Percentiles rank a stretch among this genome's conserved stretches.
Conservation (phyloP, 2,797 vertebrate genomes). For the Periophthalmus magnuspinnatus region DNA sequence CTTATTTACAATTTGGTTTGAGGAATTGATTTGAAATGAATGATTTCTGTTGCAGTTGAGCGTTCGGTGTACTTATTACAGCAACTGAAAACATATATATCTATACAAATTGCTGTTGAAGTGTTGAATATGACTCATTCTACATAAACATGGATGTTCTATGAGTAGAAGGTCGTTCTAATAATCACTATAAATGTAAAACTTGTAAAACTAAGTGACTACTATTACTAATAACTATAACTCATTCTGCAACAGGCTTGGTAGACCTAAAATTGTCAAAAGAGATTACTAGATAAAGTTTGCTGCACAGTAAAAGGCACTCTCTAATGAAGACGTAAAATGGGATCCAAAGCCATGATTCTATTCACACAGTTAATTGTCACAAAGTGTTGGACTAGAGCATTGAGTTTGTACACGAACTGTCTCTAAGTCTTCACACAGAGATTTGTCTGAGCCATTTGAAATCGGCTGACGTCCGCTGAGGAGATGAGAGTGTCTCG, state of each 20-base stretch:
- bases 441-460: conserved; percentile 30
- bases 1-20: too few relatives aligned
- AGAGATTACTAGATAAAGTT: conserved; percentile 4
- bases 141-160: neutral
- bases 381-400: conserved; percentile 9
- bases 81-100: neutral
- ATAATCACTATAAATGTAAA: neutral
- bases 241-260: neutral
- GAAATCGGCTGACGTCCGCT: conserved; percentile 34
- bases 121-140: neutral
- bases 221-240: conserved; percentile 1
- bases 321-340: conserved; percentile 14
- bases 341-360: conserved; percentile 5
- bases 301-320: neutral
- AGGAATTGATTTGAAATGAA: neutral
- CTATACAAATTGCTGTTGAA: neutral
- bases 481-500: conserved; percentile 34
- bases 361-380: conserved; percentile 9
- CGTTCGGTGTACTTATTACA: too few relatives aligned
- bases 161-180: neutral
- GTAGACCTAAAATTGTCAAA: conserved; percentile 4
- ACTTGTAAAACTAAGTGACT: neutral
- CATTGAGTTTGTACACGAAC: conserved; percentile 5
- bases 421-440: conserved; percentile 27
- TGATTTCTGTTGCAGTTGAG: neutral